Conservation (phyloP, 2,113 vertebrate species). For the Odontesthes bonariensis region DNA sequence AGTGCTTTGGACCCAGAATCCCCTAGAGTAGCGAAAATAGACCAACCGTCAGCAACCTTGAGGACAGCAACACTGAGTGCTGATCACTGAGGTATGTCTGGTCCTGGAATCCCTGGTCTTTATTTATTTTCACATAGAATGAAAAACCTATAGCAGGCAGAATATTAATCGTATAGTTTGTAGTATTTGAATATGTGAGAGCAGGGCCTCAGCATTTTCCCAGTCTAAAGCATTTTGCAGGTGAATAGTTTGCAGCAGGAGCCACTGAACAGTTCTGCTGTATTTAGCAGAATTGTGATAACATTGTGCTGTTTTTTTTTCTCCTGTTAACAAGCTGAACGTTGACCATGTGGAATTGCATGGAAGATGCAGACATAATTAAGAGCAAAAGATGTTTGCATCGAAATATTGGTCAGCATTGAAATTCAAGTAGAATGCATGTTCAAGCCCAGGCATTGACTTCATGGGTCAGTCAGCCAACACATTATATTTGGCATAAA, state of each 20-base stretch:
- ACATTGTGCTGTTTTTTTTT: conserved; percentile 7
- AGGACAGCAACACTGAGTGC: conserved; percentile 38
- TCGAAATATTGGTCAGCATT: conserved; percentile 34
- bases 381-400: conserved; percentile 29
- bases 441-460: conserved; percentile 41
- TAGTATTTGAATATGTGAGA: conserved; percentile 16
- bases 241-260: conserved; percentile 44
- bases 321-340: conserved; percentile 40
- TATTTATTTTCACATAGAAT: conserved; percentile 48
- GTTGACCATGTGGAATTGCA: not conserved
- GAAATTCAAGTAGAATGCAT: conserved; percentile 36
- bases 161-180: conserved; percentile 51
- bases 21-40: conserved; percentile 13
- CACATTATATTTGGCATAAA: conserved; percentile 12
- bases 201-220: conserved; percentile 22
- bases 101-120: conserved; percentile 42
- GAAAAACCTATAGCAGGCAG: conserved; percentile 58
- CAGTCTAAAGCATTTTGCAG: conserved; percentile 33
- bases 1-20: not conserved
- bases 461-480: conserved; percentile 36
- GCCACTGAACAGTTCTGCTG: conserved; percentile 15
- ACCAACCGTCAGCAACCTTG: conserved; percentile 46
- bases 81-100: conserved; percentile 52
- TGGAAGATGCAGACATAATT: conserved; percentile 14
- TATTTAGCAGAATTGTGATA: conserved; percentile 22